A percentile compares a stretch with the other conserved stretches of the same genome.
phyloP scores from a whole-genome alignment of 1,140 invertebrate species.

The Phenacoccus solenopsis region DNA sequence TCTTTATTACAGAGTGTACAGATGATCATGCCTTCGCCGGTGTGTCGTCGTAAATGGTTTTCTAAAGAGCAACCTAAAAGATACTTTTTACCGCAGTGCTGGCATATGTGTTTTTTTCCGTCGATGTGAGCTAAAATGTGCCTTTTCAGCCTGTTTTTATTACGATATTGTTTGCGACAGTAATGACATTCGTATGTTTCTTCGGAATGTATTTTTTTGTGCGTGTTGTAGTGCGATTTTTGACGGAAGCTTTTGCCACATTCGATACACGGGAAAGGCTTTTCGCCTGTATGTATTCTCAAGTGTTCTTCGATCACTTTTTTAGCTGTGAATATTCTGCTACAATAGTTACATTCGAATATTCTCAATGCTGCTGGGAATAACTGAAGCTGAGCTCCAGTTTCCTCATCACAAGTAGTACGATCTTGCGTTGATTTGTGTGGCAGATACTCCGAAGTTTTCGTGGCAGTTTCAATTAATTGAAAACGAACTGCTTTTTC shows the following conservation, averaged over 20 bases:
- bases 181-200: constrained; percentile 7
- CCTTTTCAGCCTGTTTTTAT: constrained; percentile 51
- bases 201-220: constrained; percentile 6
- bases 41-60: constrained; percentile 20
- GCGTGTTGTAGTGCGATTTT: not conserved
- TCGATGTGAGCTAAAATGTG: constrained; percentile 60
- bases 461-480: too few species aligned
- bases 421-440: too few species aligned
- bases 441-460: too few species aligned
- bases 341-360: constrained; percentile 11
- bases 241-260: constrained; percentile 20
- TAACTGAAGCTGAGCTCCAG: too few species aligned
- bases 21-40: constrained; percentile 20
- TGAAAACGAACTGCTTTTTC: too few species aligned
- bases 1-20: constrained; percentile 19
- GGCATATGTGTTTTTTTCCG: constrained; percentile 35
- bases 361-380: too few species aligned
- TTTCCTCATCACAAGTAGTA: too few species aligned
- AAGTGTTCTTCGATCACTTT: constrained; percentile 7
- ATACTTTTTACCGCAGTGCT: not conserved
- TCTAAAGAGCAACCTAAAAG: not conserved
- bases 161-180: not conserved
- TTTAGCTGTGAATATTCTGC: constrained; percentile 17
- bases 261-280: constrained; percentile 21
- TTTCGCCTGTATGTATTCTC: constrained; percentile 11